These are phyloP conservation scores for Psilopsiagon aymara DNA, from an alignment of 2,113 vertebrate species.

Conservation along the genomic window DNA sequence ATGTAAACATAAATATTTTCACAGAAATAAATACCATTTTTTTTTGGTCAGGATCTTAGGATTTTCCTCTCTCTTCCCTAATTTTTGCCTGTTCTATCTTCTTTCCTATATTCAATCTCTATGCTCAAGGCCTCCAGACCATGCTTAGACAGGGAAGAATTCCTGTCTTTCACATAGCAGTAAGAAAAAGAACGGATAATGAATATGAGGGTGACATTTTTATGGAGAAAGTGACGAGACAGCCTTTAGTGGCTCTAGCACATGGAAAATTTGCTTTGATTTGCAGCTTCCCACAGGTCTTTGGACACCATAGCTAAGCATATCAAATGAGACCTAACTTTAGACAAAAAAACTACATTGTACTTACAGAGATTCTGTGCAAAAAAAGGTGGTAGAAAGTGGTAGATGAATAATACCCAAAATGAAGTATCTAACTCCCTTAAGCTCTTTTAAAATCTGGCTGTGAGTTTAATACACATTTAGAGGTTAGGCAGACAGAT, in stretches of 20 bases:
- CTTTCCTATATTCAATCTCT: neutral
- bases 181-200: neutral
- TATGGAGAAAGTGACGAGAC: neutral
- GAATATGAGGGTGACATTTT: neutral
- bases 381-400: neutral
- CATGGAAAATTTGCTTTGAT: neutral
- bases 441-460: neutral
- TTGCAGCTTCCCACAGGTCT: neutral
- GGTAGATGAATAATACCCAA: neutral
- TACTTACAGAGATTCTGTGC: neutral
- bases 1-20: neutral
- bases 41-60: rapidly evolving
- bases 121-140: neutral
- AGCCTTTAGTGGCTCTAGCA: neutral
- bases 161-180: neutral
- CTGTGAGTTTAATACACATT: neutral
- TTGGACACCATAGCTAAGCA: neutral
- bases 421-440: neutral
- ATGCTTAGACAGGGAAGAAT: neutral
- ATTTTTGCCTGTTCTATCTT: neutral
- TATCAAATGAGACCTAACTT: neutral
- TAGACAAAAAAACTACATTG: neutral
- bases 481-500: neutral
- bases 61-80: neutral
- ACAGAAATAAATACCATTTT: neutral